These are phyloP conservation scores for Cylloceria caligata DNA, from an alignment of 2,888 invertebrate species.

Conservation along the genomic window DNA sequence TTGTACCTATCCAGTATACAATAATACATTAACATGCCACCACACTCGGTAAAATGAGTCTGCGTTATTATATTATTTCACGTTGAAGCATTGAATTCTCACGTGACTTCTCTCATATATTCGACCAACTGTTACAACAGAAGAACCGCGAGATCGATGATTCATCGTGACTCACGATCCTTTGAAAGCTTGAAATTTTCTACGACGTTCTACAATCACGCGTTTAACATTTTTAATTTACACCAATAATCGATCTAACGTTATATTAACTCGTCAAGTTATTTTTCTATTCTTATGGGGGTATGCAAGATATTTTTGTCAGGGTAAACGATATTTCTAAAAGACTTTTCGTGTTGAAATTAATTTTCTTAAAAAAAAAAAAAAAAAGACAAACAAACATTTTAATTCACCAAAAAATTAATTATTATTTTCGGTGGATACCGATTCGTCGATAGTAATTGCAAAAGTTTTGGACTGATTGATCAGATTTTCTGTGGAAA, in stretches of 20 bases:
- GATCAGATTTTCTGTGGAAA: too few relatives aligned
- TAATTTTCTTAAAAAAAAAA: too few relatives aligned
- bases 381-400: too few relatives aligned
- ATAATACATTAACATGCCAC: background rate
- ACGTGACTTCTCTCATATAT: constrained; percentile 3
- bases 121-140: background rate
- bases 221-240: background rate
- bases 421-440: too few relatives aligned
- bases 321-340: background rate
- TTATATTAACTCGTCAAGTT: too few relatives aligned
- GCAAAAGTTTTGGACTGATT: too few relatives aligned
- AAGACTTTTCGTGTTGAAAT: background rate
- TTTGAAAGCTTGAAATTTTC: background rate
- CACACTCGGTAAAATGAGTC: background rate
- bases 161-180: constrained; percentile 37
- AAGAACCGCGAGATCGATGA: constrained; percentile 40
- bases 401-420: too few relatives aligned
- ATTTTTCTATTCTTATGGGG: background rate
- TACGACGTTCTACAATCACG: background rate
- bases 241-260: background rate
- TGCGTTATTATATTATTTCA: background rate
- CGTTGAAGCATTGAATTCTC: constrained; percentile 1
- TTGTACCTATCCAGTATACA: background rate
- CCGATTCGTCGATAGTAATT: too few relatives aligned
- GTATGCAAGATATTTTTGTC: too few relatives aligned